Evolutionary conservation across 2,113 vertebrate genomes (phyloP).

Genomic region (Gymnocephalus cernua): DNA sequence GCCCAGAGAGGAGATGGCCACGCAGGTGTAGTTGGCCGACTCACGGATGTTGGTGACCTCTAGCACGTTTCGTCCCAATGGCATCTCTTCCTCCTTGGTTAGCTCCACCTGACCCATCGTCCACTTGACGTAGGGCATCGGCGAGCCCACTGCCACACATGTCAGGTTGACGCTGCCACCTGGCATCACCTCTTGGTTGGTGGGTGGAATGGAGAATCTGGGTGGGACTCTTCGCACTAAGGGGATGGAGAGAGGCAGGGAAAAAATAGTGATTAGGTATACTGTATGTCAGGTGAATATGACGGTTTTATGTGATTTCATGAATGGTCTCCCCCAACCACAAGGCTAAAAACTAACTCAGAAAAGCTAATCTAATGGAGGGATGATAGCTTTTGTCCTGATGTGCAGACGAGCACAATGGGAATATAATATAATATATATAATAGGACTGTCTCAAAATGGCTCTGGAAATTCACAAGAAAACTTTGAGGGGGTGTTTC

Average conservation of each 20-base stretch:
- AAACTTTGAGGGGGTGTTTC: constrained; percentile 68
- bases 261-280: constrained; percentile 1
- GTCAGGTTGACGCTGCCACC: constrained; percentile 96
- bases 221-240: constrained; percentile 95
- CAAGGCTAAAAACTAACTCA: constrained; percentile 33
- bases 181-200: constrained; percentile 96
- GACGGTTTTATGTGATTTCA: constrained; percentile 17
- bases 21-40: constrained; percentile 94
- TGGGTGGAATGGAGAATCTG: constrained; percentile 96
- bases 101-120: constrained; percentile 89
- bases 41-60: constrained; percentile 93
- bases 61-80: constrained; percentile 92
- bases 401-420: constrained; percentile 63
- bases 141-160: constrained; percentile 94
- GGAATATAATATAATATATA: constrained; percentile 13
- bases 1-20: constrained; percentile 95
- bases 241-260: neutral
- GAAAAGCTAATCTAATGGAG: constrained; percentile 46
- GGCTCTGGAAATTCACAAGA: constrained; percentile 66
- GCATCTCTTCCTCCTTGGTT: constrained; percentile 97
- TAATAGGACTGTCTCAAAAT: constrained; percentile 70
- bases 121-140: constrained; percentile 98
- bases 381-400: constrained; percentile 66
- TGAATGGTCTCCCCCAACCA: constrained; percentile 4
- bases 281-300: constrained; percentile 16